These are phyloP conservation scores for Hyperoplus immaculatus DNA, from an alignment of 2,797 vertebrate genomes.

Conservation along the genomic window DNA sequence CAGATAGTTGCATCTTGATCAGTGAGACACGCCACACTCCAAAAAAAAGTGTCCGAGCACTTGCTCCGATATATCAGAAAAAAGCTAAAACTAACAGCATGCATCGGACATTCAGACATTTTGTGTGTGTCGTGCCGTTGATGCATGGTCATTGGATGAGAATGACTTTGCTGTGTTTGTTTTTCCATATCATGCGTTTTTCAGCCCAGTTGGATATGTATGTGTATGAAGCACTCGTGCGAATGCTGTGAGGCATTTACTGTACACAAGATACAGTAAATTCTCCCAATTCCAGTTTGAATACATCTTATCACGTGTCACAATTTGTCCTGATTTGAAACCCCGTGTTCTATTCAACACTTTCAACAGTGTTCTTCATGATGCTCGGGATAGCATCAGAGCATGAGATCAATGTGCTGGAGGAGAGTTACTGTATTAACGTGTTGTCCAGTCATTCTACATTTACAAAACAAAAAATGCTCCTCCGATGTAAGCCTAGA, in stretches of 20 bases:
- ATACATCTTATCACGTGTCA: slow-evolving; percentile 44
- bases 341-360: slow-evolving; percentile 25
- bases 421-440: slow-evolving; percentile 81
- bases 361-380: slow-evolving; percentile 32
- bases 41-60: slow-evolving; percentile 46
- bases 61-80: slow-evolving; percentile 44
- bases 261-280: slow-evolving; percentile 80
- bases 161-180: slow-evolving; percentile 80
- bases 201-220: slow-evolving; percentile 60
- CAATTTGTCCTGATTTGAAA: slow-evolving; percentile 50
- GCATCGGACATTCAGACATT: slow-evolving; percentile 78
- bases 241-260: slow-evolving; percentile 80
- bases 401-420: slow-evolving; percentile 67
- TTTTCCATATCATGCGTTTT: slow-evolving; percentile 62
- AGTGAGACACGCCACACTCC: slow-evolving; percentile 48
- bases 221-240: slow-evolving; percentile 68
- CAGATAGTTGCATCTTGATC: slow-evolving; percentile 78
- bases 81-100: slow-evolving; percentile 70
- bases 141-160: slow-evolving; percentile 83
- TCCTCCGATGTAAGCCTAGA: slow-evolving; percentile 58
- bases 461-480: slow-evolving; percentile 45
- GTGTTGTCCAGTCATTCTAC: slow-evolving; percentile 69
- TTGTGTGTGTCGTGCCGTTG: slow-evolving; percentile 73
- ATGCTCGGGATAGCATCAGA: slow-evolving; percentile 49
- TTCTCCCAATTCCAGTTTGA: slow-evolving; percentile 74